A percentile compares a stretch with the other conserved stretches of the same genome.
phyloP scores from a whole-genome alignment of 53 echinoderm and acorn worm species.

The Paelopatides confundens region DNA sequence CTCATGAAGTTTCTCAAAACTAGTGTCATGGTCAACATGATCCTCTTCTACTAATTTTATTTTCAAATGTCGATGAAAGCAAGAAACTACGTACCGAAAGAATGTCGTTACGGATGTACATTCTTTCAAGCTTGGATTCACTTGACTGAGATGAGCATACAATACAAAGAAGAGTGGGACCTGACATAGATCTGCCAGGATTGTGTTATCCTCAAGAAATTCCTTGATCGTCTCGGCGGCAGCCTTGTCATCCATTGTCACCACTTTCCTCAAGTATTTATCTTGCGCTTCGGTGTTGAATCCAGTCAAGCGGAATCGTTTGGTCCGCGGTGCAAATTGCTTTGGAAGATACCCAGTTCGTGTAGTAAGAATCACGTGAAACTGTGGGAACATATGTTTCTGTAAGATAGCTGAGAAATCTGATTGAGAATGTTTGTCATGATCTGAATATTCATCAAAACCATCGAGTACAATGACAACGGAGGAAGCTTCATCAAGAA shows the following conservation, averaged over 20 bases:
- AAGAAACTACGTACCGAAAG: conserved; percentile 3
- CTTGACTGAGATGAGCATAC: neutral
- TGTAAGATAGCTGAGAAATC: neutral
- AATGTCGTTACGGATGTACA: neutral
- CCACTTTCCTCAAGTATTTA: neutral
- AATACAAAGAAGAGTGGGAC: neutral
- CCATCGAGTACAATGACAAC: neutral
- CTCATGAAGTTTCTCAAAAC: neutral
- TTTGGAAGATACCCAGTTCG: neutral
- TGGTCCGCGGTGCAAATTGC: neutral
- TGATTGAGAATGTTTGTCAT: neutral
- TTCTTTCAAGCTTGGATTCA: neutral
- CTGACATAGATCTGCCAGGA: conserved; percentile 1
- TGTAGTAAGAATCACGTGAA: neutral
- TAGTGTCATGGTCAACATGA: neutral
- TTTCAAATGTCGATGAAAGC: neutral
- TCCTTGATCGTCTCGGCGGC: neutral
- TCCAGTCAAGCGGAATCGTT: neutral
- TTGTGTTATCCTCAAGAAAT: neutral
- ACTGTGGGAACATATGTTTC: neutral
- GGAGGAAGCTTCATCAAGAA: neutral
- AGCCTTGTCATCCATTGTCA: neutral
- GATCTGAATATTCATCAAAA: neutral
- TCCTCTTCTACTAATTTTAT: neutral
- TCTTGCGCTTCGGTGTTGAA: neutral